Conservation (phyloP, 2,113 vertebrate species). For the Conger conger region DNA sequence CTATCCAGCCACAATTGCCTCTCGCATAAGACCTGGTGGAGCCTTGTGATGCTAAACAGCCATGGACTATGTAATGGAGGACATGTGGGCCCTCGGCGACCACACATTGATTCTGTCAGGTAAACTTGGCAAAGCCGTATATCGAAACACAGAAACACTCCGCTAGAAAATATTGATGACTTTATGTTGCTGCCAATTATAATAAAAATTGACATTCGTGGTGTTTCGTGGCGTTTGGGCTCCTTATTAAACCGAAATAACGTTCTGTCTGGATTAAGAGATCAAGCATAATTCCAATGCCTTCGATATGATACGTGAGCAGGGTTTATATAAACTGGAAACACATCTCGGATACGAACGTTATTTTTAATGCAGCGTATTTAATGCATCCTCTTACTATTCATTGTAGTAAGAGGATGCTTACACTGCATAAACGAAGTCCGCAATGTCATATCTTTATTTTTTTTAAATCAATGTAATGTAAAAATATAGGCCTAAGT, state of each 20-base stretch:
- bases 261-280: neutral
- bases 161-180: neutral
- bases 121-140: neutral
- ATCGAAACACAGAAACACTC: neutral
- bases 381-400: neutral
- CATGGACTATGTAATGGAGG: neutral
- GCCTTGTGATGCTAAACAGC: neutral
- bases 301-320: neutral
- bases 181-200: neutral
- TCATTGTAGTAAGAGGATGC: neutral
- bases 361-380: neutral
- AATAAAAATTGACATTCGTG: neutral
- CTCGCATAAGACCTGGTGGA: neutral
- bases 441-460: neutral
- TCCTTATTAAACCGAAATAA: neutral
- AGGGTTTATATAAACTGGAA: neutral
- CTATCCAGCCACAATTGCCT: neutral
- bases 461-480: too few relatives aligned
- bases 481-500: neutral
- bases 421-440: slow-evolving; percentile 9
- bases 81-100: neutral
- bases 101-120: neutral
- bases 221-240: neutral
- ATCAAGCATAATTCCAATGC: neutral
- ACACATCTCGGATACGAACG: neutral